These are phyloP conservation scores for Dryocosmus kuriphilus DNA, from an alignment of 2,888 invertebrate genomes.

Conservation along the genomic window DNA sequence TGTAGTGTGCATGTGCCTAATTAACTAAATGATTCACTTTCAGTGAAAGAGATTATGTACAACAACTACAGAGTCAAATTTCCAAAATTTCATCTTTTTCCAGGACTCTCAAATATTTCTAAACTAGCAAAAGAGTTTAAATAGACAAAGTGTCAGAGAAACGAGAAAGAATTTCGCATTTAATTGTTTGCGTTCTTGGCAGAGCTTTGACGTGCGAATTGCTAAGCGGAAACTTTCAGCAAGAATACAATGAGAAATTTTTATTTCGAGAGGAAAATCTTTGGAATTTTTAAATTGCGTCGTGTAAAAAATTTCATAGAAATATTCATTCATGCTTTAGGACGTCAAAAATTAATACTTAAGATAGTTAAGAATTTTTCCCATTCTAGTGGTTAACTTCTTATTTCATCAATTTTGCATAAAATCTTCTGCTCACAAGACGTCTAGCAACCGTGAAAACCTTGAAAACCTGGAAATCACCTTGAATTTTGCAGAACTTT, in stretches of 20 bases:
- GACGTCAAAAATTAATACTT: neutral
- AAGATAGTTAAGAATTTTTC: no score
- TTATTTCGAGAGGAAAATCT: neutral
- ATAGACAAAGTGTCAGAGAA: neutral
- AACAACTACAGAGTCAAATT: neutral
- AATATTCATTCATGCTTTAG: neutral
- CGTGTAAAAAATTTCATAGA: neutral
- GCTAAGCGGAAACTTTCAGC: neutral
- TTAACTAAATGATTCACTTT: no score
- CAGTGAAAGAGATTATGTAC: neutral
- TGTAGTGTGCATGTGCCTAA: no score
- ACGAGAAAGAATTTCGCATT: neutral
- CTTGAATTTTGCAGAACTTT: no score
- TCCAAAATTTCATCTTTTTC: neutral
- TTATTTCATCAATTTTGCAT: no score
- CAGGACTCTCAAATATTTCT: neutral
- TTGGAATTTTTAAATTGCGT: neutral
- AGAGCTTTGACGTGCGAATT: conserved; percentile 6
- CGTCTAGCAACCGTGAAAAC: no score
- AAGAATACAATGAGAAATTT: neutral
- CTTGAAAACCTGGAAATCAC: no score
- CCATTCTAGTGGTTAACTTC: no score
- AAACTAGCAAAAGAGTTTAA: neutral
- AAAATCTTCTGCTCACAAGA: no score
- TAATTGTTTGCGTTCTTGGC: conserved; percentile 4